Evolutionary conservation across 1,140 invertebrate species (phyloP).

Genomic region (Samia ricini): DNA sequence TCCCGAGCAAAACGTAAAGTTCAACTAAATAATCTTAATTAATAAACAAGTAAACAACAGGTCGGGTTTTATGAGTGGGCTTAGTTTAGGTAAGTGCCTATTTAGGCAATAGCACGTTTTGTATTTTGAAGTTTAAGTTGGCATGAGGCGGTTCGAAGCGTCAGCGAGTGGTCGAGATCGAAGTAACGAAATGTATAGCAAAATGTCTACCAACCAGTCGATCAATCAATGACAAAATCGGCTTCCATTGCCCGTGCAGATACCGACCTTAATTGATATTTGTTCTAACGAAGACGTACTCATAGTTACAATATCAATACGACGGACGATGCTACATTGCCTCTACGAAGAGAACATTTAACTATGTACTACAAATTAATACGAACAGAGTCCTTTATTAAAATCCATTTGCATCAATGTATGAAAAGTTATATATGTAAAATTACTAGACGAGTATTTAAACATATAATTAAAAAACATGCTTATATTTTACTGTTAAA

Average conservation of each 20-base stretch:
- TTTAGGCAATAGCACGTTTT: constrained; percentile 72
- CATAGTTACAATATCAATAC: constrained; percentile 41
- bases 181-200: background rate
- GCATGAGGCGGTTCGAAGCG: constrained; percentile 10
- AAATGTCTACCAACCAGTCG: constrained; percentile 17
- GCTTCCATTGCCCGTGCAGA: constrained; percentile 47
- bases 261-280: constrained; percentile 61
- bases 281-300: constrained; percentile 49
- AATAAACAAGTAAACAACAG: constrained; percentile 57
- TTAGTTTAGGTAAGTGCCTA: constrained; percentile 54
- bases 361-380: background rate
- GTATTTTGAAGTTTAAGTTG: constrained; percentile 63
- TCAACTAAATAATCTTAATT: constrained; percentile 39
- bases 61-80: constrained; percentile 27
- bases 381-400: background rate
- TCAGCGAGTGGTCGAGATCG: constrained; percentile 4
- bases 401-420: background rate
- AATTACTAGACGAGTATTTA: background rate
- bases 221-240: constrained; percentile 29
- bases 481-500: background rate
- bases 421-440: background rate
- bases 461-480: background rate
- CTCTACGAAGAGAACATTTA: background rate
- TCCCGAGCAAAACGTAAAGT: background rate
- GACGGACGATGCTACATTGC: constrained; percentile 15